phyloP scores from a whole-genome alignment of 2,113 vertebrate species.

The Lophochroa leadbeateri region DNA sequence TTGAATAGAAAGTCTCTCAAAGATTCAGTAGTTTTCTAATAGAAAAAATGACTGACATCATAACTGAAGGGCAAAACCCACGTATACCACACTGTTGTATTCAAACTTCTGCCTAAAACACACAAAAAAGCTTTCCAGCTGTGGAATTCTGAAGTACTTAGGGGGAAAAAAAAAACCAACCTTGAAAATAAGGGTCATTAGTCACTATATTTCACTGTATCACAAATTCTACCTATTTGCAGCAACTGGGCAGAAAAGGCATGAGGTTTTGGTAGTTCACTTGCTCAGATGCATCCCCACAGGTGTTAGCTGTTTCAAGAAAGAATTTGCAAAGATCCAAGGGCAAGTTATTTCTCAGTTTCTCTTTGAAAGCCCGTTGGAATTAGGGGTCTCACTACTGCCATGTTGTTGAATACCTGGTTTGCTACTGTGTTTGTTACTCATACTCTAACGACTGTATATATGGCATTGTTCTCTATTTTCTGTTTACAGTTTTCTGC shows the following conservation, averaged over 20 bases:
- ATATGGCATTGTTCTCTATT: conserved; percentile 18
- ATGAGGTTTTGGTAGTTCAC: background rate
- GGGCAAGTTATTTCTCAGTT: background rate
- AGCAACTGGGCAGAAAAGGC: background rate
- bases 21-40: background rate
- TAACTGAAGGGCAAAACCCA: background rate
- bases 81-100: background rate
- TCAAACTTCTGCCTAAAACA: background rate
- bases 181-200: background rate
- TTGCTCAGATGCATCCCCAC: background rate
- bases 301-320: background rate
- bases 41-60: background rate
- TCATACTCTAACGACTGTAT: background rate
- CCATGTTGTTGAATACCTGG: background rate
- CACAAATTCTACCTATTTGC: background rate
- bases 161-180: accelerated
- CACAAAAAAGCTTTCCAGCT: background rate
- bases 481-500: conserved; percentile 8
- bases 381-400: background rate
- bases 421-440: background rate
- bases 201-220: background rate
- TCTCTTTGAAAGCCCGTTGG: background rate
- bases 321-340: background rate
- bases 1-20: background rate
- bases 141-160: background rate